Conservation (phyloP, 2,888 invertebrate species). For the Troglohyphantes excavatus region DNA sequence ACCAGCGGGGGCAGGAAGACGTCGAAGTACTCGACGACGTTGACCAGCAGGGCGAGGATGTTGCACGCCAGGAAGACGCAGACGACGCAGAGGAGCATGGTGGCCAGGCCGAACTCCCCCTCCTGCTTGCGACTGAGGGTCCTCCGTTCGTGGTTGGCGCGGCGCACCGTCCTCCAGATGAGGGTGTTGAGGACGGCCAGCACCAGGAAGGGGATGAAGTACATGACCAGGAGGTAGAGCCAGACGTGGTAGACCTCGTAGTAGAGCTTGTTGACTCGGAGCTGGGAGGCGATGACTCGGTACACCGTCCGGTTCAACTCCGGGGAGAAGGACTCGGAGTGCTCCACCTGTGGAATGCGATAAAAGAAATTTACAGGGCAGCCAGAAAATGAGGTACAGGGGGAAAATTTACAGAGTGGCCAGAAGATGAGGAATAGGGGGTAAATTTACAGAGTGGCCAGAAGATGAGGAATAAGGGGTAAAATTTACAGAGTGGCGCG, state of each 20-base stretch:
- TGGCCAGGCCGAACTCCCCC: conserved; percentile 95
- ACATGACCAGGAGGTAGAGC: conserved; percentile 96
- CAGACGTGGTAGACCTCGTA: conserved; percentile 93
- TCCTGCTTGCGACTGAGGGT: conserved; percentile 93
- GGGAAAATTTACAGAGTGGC: too few relatives aligned
- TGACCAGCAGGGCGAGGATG: conserved; percentile 91
- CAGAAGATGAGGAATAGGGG: too few relatives aligned
- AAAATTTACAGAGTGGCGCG: too few relatives aligned
- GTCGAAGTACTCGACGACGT: conserved; percentile 87
- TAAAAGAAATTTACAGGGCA: too few relatives aligned
- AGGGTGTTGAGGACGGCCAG: conserved; percentile 94
- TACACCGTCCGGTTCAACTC: conserved; percentile 66
- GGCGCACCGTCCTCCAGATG: conserved; percentile 94
- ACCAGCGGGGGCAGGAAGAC: conserved; percentile 87
- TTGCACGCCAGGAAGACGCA: conserved; percentile 97
- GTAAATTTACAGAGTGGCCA: too few relatives aligned
- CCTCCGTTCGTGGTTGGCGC: conserved; percentile 94
- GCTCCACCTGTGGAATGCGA: conserved; percentile 80
- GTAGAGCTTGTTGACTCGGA: conserved; percentile 89
- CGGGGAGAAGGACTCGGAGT: conserved; percentile 26
- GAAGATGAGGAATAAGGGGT: too few relatives aligned
- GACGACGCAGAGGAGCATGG: conserved; percentile 97
- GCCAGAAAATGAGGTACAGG: too few relatives aligned
- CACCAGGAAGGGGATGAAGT: conserved; percentile 94
- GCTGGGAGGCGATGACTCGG: conserved; percentile 85